Percentiles rank a stretch among this genome's conserved stretches.
These are phyloP conservation scores for Egretta garzetta DNA, from an alignment of 2,113 vertebrate genomes.

Conservation along the genomic window DNA sequence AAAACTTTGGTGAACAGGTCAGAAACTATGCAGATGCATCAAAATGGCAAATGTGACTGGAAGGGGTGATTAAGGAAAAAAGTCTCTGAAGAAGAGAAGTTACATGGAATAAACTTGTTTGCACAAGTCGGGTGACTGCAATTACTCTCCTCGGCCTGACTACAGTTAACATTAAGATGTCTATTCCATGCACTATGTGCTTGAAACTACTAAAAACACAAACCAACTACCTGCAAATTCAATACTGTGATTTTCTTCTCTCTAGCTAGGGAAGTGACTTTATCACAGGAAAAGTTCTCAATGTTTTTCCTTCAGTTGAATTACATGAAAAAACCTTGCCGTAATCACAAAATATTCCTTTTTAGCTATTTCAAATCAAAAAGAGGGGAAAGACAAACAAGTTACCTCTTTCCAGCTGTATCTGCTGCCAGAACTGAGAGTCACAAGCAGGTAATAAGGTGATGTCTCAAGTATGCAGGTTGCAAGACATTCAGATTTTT, in stretches of 20 bases:
- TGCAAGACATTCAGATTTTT: not conserved
- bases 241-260: not conserved
- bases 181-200: not conserved
- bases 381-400: not conserved
- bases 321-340: not conserved
- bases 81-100: not conserved
- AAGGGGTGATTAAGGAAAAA: not conserved
- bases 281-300: not conserved
- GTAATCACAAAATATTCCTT: not conserved
- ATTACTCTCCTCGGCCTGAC: not conserved
- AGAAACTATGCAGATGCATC: not conserved
- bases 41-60: not conserved
- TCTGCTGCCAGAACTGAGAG: not conserved
- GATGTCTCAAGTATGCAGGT: not conserved
- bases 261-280: not conserved
- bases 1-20: not conserved
- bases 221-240: not conserved
- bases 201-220: not conserved
- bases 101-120: not conserved
- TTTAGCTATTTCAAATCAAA: not conserved
- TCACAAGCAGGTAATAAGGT: not conserved
- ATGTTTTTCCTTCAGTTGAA: not conserved
- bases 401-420: not conserved
- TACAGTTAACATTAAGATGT: not conserved
- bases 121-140: not conserved